Evolutionary conservation across 2,888 invertebrate genomes (phyloP).

Genomic region (Endotricha flammealis): DNA sequence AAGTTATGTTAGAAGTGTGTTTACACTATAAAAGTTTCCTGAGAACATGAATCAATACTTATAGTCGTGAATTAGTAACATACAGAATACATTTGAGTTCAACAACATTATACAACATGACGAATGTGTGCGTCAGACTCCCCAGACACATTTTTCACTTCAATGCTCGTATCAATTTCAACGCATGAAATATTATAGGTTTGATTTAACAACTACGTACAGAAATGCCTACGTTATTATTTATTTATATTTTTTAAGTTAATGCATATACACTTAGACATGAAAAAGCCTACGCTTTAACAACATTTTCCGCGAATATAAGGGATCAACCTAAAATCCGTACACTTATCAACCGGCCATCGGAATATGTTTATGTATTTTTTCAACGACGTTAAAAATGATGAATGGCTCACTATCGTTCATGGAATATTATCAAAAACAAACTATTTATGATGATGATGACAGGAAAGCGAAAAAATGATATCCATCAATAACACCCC

Average conservation of each 20-base stretch:
- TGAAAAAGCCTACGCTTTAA: too few relatives aligned
- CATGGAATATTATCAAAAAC: constrained; percentile 29
- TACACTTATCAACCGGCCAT: too few relatives aligned
- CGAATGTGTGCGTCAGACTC: constrained; percentile 4
- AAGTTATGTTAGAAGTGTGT: constrained; percentile 4
- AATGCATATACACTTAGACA: too few relatives aligned
- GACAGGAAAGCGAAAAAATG: constrained; percentile 34
- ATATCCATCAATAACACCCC: constrained; percentile 55
- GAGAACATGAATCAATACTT: constrained; percentile 25
- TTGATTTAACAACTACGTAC: constrained; percentile 22
- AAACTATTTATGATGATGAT: constrained; percentile 20
- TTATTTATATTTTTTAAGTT: too few relatives aligned
- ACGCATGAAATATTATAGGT: constrained; percentile 35
- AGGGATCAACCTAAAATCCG: too few relatives aligned
- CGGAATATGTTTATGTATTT: constrained; percentile 23
- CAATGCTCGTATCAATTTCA: constrained; percentile 34
- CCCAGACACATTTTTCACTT: constrained; percentile 44
- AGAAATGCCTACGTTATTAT: too few relatives aligned
- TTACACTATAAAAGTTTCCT: constrained; percentile 2
- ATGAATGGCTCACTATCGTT: constrained; percentile 42
- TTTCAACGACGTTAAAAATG: constrained; percentile 41
- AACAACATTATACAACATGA: constrained; percentile 4
- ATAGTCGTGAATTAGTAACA: constrained; percentile 29
- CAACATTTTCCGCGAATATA: too few relatives aligned
- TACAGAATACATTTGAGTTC: constrained; percentile 14